Base-by-base conservation (phyloP, 2,888 invertebrate species). In the Tetrapedia diversipes region DNA sequence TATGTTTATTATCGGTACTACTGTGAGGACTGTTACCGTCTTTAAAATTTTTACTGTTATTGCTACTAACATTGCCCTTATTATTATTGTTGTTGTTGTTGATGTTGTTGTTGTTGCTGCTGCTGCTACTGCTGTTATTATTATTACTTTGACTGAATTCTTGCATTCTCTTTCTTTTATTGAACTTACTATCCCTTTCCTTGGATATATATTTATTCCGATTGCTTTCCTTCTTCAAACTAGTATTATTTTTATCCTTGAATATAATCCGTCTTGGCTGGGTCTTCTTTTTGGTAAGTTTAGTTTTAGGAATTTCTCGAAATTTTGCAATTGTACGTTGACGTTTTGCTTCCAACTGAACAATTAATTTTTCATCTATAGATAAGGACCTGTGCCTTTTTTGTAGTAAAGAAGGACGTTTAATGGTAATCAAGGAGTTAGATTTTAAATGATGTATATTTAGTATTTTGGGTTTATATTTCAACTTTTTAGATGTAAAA, bases 271-370 rank as follows among this genome's bases (percentile, higher is more conserved):
- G 41, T 22, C 51, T 34, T 8, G 47, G 68, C 2, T 67, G 66
- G 19, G 11, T 10, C 53, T 39, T 69, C n/a, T 39, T 49, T 16
- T 37, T 22, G 16, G 65, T 14, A 47, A 45, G 6, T 53, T 41
- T 81, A 1, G 63, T 27, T 27, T 72, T 79, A 1, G 82, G 32
- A 19, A 45, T 65, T 22, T 73, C 85, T 43, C 81, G 81, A 16
- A 89, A 79, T 64, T 87, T 90, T 1, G 87, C 86, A 63, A 89
- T 80, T 11, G 89, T 79, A 32, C 90, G 82, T 54, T 84, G 80
- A 11, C 90, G 86, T 65, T 91, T 91, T 24, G 88, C 87, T 65
- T 90, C 89, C 10, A 91, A 66, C 53, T 88, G 79, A 34, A 73
- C 63, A 54, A 82, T 65, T 4, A 86, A 56, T 54, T 86, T 85